phyloP scores from a whole-genome alignment of 2,113 vertebrate genomes.

The Chaetops frenatus region DNA sequence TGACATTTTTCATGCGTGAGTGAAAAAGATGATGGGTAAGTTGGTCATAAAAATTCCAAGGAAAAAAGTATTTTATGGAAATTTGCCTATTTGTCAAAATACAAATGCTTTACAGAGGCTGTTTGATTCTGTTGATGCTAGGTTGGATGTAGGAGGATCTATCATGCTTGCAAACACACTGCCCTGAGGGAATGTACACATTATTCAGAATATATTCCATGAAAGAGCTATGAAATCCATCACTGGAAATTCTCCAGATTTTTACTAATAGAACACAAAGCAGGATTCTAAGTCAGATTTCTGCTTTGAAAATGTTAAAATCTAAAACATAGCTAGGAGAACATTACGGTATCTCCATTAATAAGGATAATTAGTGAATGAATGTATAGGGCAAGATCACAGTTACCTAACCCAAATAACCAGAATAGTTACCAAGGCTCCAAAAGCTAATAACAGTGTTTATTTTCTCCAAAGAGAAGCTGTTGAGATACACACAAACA shows the following conservation, averaged over 20 bases:
- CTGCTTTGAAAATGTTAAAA: background rate
- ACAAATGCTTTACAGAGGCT: background rate
- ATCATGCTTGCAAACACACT: background rate
- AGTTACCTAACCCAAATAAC: background rate
- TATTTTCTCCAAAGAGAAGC: background rate
- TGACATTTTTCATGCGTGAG: slow-evolving; percentile 9
- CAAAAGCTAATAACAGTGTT: background rate
- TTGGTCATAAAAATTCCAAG: slow-evolving; percentile 47
- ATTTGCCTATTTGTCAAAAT: slow-evolving; percentile 26
- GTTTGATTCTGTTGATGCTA: background rate
- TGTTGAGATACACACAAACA: background rate
- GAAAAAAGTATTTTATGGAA: slow-evolving; percentile 5
- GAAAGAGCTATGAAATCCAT: background rate
- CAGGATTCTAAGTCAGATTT: background rate
- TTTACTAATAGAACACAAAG: background rate
- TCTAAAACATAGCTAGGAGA: background rate
- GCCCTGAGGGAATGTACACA: background rate
- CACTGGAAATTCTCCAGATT: background rate
- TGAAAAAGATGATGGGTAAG: slow-evolving; percentile 17
- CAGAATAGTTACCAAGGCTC: background rate
- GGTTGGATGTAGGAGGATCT: background rate
- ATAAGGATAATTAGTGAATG: background rate
- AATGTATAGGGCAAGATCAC: background rate
- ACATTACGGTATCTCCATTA: background rate
- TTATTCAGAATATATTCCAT: background rate